Evolutionary conservation across 2,888 invertebrate genomes (phyloP).

Genomic region (Nasonia oneida): DNA sequence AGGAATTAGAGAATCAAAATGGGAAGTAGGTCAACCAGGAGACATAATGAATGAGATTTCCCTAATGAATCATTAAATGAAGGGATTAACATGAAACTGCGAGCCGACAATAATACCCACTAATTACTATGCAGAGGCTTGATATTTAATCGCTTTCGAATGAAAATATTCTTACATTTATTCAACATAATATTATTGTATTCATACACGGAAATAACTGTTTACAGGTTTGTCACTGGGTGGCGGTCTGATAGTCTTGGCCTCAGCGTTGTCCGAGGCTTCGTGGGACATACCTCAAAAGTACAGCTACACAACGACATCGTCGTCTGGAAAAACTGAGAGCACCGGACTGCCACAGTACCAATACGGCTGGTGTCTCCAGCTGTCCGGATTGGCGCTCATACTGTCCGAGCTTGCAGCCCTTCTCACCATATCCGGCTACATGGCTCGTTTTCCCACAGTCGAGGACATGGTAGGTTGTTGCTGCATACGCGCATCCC

Average conservation of each 20-base stretch:
- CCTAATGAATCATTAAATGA: not conserved
- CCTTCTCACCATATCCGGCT: conserved; percentile 82
- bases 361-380: conserved; percentile 84
- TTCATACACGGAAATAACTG: conserved; percentile 65
- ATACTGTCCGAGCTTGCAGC: conserved; percentile 83
- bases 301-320: conserved; percentile 72
- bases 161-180: no score
- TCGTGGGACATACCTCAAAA: conserved; percentile 79
- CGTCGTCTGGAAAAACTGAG: conserved; percentile 70
- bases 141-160: no score
- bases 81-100: no score
- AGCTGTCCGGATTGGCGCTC: conserved; percentile 82
- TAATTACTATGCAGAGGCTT: no score
- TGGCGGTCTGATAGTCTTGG: conserved; percentile 83
- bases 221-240: conserved; percentile 82
- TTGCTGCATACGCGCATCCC: not conserved
- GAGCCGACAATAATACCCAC: no score
- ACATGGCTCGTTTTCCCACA: conserved; percentile 82
- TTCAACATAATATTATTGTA: no score
- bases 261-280: conserved; percentile 83
- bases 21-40: not conserved
- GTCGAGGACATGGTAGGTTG: conserved; percentile 82
- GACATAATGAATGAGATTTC: not conserved
- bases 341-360: conserved; percentile 78
- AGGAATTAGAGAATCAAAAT: not conserved